A percentile compares a stretch with the other conserved stretches of the same genome.
phyloP scores from a whole-genome alignment of 2,797 vertebrate species.

The Pseudocheirus occidentalis region DNA sequence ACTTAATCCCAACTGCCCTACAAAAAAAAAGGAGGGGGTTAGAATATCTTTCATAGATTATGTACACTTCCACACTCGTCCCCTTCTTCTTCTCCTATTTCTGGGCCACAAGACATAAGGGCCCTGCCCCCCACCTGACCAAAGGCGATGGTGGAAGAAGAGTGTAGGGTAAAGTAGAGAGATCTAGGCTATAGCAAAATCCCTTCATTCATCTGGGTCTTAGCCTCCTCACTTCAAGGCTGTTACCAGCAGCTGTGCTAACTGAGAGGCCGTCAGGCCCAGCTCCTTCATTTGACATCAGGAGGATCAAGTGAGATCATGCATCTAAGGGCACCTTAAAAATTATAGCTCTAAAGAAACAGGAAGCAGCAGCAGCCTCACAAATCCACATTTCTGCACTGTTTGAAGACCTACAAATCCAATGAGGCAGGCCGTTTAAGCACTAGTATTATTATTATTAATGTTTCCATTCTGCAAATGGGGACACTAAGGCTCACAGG shows the following conservation, averaged over 20 bases:
- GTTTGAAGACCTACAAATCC: neutral
- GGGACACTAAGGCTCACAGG: neutral
- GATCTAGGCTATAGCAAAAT: neutral
- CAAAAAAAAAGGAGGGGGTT: neutral
- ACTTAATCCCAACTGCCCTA: too few relatives aligned
- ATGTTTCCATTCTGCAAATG: neutral
- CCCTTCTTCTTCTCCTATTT: neutral
- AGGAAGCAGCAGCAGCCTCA: neutral
- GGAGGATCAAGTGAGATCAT: neutral
- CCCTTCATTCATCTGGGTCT: neutral
- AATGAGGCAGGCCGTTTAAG: neutral
- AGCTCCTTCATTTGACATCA: neutral
- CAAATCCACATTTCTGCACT: neutral
- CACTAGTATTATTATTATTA: neutral
- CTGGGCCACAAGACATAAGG: neutral
- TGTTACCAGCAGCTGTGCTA: neutral
- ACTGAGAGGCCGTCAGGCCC: neutral
- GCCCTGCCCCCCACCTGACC: neutral
- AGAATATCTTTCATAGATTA: neutral
- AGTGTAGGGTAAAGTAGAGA: neutral
- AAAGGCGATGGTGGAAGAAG: neutral
- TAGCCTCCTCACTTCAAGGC: constrained; percentile 3
- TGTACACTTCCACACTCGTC: neutral
- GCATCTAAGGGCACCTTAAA: neutral
- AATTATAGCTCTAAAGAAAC: neutral